A percentile compares a stretch with the other conserved stretches of the same genome.
Conservation (phyloP, 2,888 invertebrate genomes). For the Parnassius glacialis region DNA sequence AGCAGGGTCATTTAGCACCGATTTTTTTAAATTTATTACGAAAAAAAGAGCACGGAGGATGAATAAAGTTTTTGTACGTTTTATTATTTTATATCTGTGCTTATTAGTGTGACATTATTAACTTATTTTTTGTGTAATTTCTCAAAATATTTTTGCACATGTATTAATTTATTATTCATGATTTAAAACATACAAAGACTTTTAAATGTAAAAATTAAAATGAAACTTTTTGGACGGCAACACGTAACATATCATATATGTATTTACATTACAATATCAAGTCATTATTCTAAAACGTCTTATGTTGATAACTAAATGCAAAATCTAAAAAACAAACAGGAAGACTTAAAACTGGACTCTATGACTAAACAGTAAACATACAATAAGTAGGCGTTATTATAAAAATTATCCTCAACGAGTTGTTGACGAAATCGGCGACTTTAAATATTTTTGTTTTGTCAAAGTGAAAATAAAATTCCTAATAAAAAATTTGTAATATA, state of each 20-base stretch:
- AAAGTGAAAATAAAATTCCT: neutral
- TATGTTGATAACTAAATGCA: slow-evolving; percentile 73
- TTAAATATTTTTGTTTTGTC: neutral
- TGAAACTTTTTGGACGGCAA: slow-evolving; percentile 65
- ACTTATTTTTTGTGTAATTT: neutral
- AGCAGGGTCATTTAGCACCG: slow-evolving; percentile 67
- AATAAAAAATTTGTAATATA: neutral
- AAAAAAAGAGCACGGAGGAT: slow-evolving; percentile 3
- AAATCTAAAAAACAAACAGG: slow-evolving; percentile 62
- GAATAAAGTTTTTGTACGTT: slow-evolving; percentile 26
- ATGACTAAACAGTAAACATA: slow-evolving; percentile 47
- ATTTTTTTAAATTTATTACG: slow-evolving; percentile 37
- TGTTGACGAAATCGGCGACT: neutral
- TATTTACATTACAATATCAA: slow-evolving; percentile 55
- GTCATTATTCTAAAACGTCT: slow-evolving; percentile 51
- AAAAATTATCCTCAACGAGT: neutral
- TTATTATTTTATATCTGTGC: slow-evolving; percentile 2
- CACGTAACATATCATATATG: slow-evolving; percentile 35
- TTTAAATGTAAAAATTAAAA: slow-evolving; percentile 22
- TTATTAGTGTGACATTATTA: slow-evolving; percentile 2
- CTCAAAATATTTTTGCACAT: neutral
- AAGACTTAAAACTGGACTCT: slow-evolving; percentile 61
- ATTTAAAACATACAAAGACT: slow-evolving; percentile 10
- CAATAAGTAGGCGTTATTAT: slow-evolving; percentile 14
- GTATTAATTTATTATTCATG: slow-evolving; percentile 2